Evolutionary conservation across 1,140 invertebrate genomes (phyloP).

Genomic region (Uloborus diversus): DNA sequence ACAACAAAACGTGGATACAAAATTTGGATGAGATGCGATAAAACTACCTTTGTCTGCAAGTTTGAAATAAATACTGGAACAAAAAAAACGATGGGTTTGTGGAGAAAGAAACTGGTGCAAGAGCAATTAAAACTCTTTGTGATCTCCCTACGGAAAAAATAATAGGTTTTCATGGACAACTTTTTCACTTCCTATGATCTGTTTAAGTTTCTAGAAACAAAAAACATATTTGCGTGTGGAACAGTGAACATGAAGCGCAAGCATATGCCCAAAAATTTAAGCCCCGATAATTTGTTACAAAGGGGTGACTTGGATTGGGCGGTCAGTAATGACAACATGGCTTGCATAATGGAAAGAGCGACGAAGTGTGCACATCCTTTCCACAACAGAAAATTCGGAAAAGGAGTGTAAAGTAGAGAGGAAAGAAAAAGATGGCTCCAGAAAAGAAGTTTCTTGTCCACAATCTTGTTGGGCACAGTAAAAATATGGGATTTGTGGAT

Average conservation of each 20-base stretch:
- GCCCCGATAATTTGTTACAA: not conserved
- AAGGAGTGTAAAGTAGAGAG: not conserved
- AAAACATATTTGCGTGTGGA: not conserved
- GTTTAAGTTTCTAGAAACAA: not conserved
- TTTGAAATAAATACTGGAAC: slow-evolving; percentile 2
- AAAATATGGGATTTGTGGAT: slow-evolving; percentile 6
- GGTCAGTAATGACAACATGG: not conserved
- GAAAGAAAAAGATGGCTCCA: slow-evolving; percentile 35
- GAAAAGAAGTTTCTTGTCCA: not conserved
- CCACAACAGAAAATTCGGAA: not conserved
- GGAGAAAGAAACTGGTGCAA: not conserved
- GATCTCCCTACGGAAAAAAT: not conserved
- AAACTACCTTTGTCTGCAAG: not conserved
- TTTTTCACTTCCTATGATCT: not conserved
- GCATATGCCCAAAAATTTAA: not conserved
- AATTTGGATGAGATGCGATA: not conserved
- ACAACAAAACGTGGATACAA: not conserved
- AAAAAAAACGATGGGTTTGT: not conserved
- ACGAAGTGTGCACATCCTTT: not conserved
- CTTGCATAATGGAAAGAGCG: not conserved
- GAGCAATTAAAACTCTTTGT: not conserved
- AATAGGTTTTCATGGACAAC: not conserved
- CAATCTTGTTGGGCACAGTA: not conserved
- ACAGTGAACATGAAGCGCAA: not conserved
- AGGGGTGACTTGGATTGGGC: not conserved